Conservation (phyloP, 2,797 vertebrate genomes). For the Crenichthys baileyi region DNA sequence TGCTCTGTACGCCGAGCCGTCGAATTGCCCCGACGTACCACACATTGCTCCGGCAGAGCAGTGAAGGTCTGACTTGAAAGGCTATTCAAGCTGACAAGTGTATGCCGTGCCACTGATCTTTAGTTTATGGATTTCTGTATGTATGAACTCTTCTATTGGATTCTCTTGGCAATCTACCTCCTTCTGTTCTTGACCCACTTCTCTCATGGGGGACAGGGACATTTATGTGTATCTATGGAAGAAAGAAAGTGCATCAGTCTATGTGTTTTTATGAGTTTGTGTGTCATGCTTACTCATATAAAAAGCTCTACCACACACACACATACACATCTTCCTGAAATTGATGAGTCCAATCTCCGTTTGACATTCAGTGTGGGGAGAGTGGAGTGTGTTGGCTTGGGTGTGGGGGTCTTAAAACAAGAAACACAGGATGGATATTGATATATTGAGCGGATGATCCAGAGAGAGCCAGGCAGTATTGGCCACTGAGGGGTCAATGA, state of each 20-base stretch:
- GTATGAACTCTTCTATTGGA: slow-evolving; percentile 73
- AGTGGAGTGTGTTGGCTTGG: slow-evolving; percentile 33
- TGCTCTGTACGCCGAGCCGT: slow-evolving; percentile 55
- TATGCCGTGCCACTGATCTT: slow-evolving; percentile 72
- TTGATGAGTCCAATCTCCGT: slow-evolving; percentile 75
- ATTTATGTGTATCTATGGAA: slow-evolving; percentile 43
- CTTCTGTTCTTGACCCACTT: slow-evolving; percentile 62
- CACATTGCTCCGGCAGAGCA: slow-evolving; percentile 60
- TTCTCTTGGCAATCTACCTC: slow-evolving; percentile 56
- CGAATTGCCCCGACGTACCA: slow-evolving; percentile 61
- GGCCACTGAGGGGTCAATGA: slow-evolving; percentile 75
- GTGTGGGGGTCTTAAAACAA: slow-evolving; percentile 63
- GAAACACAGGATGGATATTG: slow-evolving; percentile 76
- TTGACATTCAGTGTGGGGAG: slow-evolving; percentile 70
- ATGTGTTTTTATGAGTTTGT: slow-evolving; percentile 46
- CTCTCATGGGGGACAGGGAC: slow-evolving; percentile 49
- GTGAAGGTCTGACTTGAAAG: slow-evolving; percentile 55
- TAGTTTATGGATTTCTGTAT: slow-evolving; percentile 76
- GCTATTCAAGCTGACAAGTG: slow-evolving; percentile 68
- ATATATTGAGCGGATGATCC: slow-evolving; percentile 78
- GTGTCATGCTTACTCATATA: slow-evolving; percentile 39
- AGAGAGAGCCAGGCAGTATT: slow-evolving; percentile 68
- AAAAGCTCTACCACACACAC: slow-evolving; percentile 29
- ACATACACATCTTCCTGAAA: slow-evolving; percentile 55
- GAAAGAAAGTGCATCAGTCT: slow-evolving; percentile 21